phyloP scores from a whole-genome alignment of 2,797 vertebrate species.

The Poecilia wingei region DNA sequence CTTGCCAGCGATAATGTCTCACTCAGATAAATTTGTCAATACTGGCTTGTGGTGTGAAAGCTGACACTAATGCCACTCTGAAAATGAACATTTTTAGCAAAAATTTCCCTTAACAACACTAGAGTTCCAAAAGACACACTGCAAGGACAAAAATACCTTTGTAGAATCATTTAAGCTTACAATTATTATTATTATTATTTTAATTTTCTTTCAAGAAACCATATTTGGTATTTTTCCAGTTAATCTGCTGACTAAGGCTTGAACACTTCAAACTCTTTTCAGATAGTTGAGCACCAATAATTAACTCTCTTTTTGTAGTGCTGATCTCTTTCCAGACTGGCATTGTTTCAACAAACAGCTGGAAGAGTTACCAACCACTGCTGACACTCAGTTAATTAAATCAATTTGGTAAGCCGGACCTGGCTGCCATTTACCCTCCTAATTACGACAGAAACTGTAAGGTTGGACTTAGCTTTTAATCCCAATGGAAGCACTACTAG shows the following conservation, averaged over 20 bases:
- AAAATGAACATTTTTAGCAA: background rate
- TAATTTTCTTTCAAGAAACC: background rate
- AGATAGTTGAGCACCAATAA: background rate
- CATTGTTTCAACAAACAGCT: background rate
- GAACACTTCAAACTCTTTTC: background rate
- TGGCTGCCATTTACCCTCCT: background rate
- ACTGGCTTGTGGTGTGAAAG: background rate
- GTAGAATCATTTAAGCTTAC: background rate
- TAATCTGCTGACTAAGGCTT: background rate
- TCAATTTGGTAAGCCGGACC: background rate
- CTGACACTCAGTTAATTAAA: background rate
- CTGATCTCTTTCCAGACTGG: background rate
- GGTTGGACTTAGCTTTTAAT: constrained; percentile 1
- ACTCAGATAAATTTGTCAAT: background rate
- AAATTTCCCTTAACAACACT: background rate
- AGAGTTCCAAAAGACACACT: background rate
- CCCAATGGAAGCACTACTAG: background rate
- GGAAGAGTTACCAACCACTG: background rate
- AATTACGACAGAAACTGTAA: background rate
- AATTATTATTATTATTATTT: no score
- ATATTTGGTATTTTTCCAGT: background rate
- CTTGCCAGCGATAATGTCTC: background rate
- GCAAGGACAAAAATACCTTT: background rate
- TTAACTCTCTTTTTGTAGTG: background rate
- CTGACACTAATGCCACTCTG: background rate